Base-by-base conservation (phyloP, 2,113 vertebrate genomes). In the Blennius ocellaris region DNA sequence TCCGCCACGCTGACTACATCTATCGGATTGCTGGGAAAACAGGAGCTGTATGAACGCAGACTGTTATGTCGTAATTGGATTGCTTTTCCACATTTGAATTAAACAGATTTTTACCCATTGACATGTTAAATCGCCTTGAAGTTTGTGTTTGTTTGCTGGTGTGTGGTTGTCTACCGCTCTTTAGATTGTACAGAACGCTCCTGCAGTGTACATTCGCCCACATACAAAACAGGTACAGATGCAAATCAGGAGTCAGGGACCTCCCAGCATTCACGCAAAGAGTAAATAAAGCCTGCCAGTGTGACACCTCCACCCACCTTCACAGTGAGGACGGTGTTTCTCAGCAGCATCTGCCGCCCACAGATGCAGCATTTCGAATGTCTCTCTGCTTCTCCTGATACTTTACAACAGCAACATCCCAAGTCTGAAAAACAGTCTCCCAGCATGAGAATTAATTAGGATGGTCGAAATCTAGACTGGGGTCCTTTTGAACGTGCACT, bases 381-480 rank as follows among this genome's bases (percentile, higher is more conserved):
- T 37, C 57, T 49, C 17, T 30, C 21, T 60, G 11, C 3, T 8
- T 5, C 45, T 38, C 39, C 21, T 45, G n/a, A 55, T 49, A 15
- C 56, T 52, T 39, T 40, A 12, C 47, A 59, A 41, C 50, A 69
- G 51, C 49, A 4, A 7, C 21, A 30, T 6, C 63, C 43, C 47
- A 16, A 69, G 72, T 41, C 11, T 53, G 36, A 68, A 49, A 73
- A 57, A 75, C 55, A 61, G 48, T 50, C 11, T 48, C 73, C 61
- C 15, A 59, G 62, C 62, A 51, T 40, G 71, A 71, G 63, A 73
- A 73, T 80, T 56, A 78, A 85, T 81, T 78, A 65, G 59, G 21
- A 57, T 5, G 0, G 47, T 61, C 17, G 52, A 69, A 45, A 65
- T 58, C 21, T 14, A 52, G 30, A 48, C 16, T 21, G n/a, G n/a